These are phyloP conservation scores for Drosophila falleni DNA, from an alignment of 2,888 invertebrate species.

Conservation along the genomic window DNA sequence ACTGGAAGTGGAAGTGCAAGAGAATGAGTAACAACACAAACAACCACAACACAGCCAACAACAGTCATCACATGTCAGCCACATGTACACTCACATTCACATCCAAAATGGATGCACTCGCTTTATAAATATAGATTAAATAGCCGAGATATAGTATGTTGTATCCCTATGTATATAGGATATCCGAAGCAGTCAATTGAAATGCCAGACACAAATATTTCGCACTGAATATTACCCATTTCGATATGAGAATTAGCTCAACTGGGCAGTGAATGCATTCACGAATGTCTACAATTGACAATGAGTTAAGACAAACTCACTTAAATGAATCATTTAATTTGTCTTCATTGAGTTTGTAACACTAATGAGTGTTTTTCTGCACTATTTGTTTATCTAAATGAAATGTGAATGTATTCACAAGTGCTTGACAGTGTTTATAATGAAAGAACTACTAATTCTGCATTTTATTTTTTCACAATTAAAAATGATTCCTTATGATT, in stretches of 20 bases:
- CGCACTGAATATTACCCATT: conserved; percentile 10
- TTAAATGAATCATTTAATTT: too few relatives aligned
- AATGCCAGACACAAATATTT: conserved; percentile 16
- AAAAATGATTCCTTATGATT: too few relatives aligned
- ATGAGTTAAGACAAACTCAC: not conserved
- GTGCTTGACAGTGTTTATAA: too few relatives aligned
- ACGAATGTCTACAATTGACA: conserved; percentile 1
- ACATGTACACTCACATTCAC: not conserved
- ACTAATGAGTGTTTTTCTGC: too few relatives aligned
- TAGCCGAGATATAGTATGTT: conserved; percentile 21
- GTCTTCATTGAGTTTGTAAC: too few relatives aligned
- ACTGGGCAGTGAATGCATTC: conserved; percentile 7
- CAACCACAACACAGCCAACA: conserved; percentile 12
- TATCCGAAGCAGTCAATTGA: conserved; percentile 21
- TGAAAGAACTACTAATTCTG: too few relatives aligned
- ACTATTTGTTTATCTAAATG: too few relatives aligned
- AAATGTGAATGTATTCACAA: too few relatives aligned
- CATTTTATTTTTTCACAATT: too few relatives aligned
- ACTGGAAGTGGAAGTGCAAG: not conserved
- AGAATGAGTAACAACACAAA: conserved; percentile 10
- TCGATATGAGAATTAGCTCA: conserved; percentile 8
- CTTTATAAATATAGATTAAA: conserved; percentile 76
- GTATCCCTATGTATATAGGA: not conserved
- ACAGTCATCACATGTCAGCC: conserved; percentile 50
- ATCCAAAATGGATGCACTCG: conserved; percentile 16